Percentiles rank a stretch among this genome's conserved stretches.
Conservation (phyloP, 2,113 vertebrate genomes). For the Cyanoramphus novaezelandiae region DNA sequence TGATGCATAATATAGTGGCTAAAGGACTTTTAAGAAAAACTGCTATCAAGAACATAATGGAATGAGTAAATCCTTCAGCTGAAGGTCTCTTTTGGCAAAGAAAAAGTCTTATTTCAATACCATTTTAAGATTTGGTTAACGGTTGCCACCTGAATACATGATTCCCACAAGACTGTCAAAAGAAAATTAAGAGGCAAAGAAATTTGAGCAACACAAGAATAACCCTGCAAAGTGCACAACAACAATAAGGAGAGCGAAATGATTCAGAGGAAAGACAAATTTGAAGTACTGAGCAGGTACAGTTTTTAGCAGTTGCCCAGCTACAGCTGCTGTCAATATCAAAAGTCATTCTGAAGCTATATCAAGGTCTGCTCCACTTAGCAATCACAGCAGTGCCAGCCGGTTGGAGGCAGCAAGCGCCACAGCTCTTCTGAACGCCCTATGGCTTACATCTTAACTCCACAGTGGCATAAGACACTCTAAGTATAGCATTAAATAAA, state of each 20-base stretch:
- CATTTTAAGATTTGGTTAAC: not conserved
- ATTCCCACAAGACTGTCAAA: not conserved
- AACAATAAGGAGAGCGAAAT: not conserved
- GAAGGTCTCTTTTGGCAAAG: not conserved
- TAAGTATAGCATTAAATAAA: not conserved
- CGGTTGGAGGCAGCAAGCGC: not conserved
- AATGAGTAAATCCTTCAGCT: not conserved
- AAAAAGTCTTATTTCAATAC: not conserved
- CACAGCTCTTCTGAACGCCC: not conserved
- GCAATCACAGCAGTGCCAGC: not conserved
- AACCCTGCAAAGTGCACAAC: not conserved
- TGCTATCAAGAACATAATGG: not conserved
- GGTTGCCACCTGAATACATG: not conserved
- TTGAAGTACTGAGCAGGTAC: not conserved
- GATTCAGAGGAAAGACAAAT: not conserved
- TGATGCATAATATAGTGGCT: not conserved
- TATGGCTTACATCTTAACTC: not conserved
- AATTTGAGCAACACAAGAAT: not conserved
- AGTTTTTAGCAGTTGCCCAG: not conserved
- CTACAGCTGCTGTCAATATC: not conserved
- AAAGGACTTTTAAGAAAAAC: constrained; percentile 19
- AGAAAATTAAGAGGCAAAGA: not conserved
- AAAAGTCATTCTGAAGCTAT: not conserved
- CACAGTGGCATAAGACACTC: not conserved
- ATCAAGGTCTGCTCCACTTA: not conserved